A percentile compares a stretch with the other conserved stretches of the same genome.
phyloP scores from a whole-genome alignment of 2,888 invertebrate species.

The Metellina segmentata region DNA sequence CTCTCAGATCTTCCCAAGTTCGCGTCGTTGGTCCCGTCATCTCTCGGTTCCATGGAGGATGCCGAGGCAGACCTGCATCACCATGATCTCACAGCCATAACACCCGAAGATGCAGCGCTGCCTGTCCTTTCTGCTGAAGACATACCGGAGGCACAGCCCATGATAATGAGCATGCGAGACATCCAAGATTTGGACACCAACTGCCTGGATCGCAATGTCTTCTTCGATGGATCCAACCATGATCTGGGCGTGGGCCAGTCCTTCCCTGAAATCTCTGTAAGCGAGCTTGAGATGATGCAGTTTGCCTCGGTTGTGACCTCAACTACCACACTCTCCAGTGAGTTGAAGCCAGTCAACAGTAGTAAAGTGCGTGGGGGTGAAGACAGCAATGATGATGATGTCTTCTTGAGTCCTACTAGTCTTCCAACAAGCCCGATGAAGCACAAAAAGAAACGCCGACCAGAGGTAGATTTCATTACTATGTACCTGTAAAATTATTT shows the following conservation, averaged over 20 bases:
- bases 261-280: conserved; percentile 68
- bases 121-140: conserved; percentile 74
- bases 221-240: conserved; percentile 63
- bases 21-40: conserved; percentile 21
- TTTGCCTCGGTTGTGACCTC: conserved; percentile 65
- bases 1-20: conserved; percentile 64
- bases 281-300: conserved; percentile 76
- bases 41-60: conserved; percentile 14
- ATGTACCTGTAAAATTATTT: not conserved
- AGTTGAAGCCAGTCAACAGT: conserved; percentile 53
- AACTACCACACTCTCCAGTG: conserved; percentile 25
- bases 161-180: conserved; percentile 84
- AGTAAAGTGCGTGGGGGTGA: conserved; percentile 65
- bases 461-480: conserved; percentile 78
- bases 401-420: conserved; percentile 88
- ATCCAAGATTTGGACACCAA: conserved; percentile 64
- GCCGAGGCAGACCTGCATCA: conserved; percentile 7
- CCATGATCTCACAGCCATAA: conserved; percentile 61
- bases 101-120: conserved; percentile 54
- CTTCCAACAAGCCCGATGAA: conserved; percentile 83
- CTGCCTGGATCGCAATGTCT: conserved; percentile 54
- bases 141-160: conserved; percentile 65
- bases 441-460: conserved; percentile 81
- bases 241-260: conserved; percentile 41
- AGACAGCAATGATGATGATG: conserved; percentile 87